Evolutionary conservation across 2,888 invertebrate species (phyloP), one percentile per base, ranked within the genome.

Genomic region (Dicyrtomina minuta): DNA sequence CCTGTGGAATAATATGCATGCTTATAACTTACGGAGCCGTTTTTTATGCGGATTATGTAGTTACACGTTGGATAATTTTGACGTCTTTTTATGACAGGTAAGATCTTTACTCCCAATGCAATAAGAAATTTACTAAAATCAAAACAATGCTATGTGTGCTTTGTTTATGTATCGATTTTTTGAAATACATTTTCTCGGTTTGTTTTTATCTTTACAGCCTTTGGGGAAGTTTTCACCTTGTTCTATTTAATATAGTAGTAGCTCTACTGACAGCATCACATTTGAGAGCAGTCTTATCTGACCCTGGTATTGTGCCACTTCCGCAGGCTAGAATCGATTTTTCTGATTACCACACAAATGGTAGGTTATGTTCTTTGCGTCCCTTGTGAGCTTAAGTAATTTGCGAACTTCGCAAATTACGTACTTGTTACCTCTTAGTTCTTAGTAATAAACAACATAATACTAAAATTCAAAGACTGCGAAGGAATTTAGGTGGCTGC

Each of bases 31-130:
- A 93, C 81, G 81, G 86, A 60, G 90, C 92, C 5, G 86, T 93
- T 51, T 85, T 90, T 79, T 94, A 93, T 81, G 92, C 93, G 33
- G 93, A 93, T 82, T 93, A 93, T 84, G 93, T 92, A 70, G 88
- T 93, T 64, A 86, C 92, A 77, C 84, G 88, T 81, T 93, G 92
- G 90, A 88, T 93, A 75, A 87, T 93, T 74, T 82, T 92, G 72
- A 89, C 91, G 75, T 89, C 90, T 22, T 90, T 92, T 88, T 87
- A 88, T 77, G 87, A 89, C 79, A 91, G 91, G 92, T 92, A 83
- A 46, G n/a, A 75, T 24, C 51, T 46, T 26, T 26, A 17, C 4
- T 51, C n/a, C n/a, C n/a, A n/a, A n/a, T n/a, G n/a, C n/a, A n/a
- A n/a, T n/a, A n/a, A n/a, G n/a, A n/a, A n/a, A n/a, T n/a, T n/a